Evolutionary conservation across 1,140 invertebrate species (phyloP).

Genomic region (Teleogryllus occipitalis): DNA sequence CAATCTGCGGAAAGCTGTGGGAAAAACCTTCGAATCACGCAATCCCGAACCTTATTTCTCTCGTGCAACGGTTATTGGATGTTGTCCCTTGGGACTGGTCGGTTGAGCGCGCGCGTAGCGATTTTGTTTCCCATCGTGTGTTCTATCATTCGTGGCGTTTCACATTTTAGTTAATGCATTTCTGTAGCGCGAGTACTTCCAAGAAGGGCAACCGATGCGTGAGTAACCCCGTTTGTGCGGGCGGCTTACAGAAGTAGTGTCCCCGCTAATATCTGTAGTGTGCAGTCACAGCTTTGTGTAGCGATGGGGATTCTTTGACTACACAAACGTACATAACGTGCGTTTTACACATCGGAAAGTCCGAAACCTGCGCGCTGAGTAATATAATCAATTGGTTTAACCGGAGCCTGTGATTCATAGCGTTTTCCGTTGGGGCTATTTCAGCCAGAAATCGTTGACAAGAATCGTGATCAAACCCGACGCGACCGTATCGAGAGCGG

Average conservation of each 20-base stretch:
- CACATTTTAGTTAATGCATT: no score
- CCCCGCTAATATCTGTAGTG: neutral
- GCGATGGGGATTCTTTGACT: neutral
- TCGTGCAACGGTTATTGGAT: no score
- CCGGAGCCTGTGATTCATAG: neutral
- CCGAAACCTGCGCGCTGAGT: neutral
- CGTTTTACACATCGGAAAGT: neutral
- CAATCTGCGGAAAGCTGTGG: no score
- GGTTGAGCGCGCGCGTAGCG: no score
- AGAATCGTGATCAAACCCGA: neutral
- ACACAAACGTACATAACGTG: neutral
- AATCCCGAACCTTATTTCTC: no score
- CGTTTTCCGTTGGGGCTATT: neutral
- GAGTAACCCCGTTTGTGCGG: neutral
- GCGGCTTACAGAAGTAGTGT: neutral
- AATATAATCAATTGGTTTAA: neutral
- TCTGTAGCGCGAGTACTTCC: neutral
- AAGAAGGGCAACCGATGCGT: neutral
- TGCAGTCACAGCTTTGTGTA: neutral
- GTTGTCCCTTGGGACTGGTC: no score
- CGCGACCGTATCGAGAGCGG: neutral
- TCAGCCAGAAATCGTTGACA: neutral
- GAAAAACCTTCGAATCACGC: no score
- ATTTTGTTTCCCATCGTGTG: no score
- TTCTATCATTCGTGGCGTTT: no score